These are phyloP conservation scores for Cephalotes varians DNA, from an alignment of 2,888 invertebrate genomes.

Conservation along the genomic window DNA sequence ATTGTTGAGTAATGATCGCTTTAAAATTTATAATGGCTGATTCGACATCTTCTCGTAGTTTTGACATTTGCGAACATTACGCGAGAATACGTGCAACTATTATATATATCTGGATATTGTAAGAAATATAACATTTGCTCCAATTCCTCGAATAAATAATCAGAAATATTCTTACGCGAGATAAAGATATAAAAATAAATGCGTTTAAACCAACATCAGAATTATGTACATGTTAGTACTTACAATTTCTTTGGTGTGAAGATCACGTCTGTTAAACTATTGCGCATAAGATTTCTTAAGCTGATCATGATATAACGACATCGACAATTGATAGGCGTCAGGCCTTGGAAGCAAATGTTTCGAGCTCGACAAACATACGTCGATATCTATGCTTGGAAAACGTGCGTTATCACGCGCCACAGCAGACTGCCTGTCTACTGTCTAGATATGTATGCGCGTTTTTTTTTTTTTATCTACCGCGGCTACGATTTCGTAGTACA, in stretches of 20 bases:
- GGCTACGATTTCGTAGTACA: constrained; percentile 52
- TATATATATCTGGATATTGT: not conserved
- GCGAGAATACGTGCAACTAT: not conserved
- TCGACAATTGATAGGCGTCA: constrained; percentile 30
- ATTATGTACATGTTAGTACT: not conserved
- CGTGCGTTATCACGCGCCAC: constrained; percentile 62
- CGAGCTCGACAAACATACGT: constrained; percentile 37
- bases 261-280: not conserved
- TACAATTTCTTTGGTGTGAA: not conserved
- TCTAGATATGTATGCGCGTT: constrained; percentile 23
- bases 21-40: constrained; percentile 65
- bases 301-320: not conserved
- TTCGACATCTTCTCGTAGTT: constrained; percentile 60
- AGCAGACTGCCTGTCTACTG: constrained; percentile 74
- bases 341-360: not conserved
- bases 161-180: not conserved
- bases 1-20: constrained; percentile 72
- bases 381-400: constrained; percentile 56
- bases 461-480: constrained; percentile 64
- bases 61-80: constrained; percentile 58
- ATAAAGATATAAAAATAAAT: not conserved
- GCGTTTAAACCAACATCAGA: not conserved
- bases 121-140: not conserved
- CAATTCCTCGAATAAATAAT: not conserved
- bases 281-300: not conserved